Conservation (phyloP, 2,113 vertebrate genomes). For the Empidonax alnorum region DNA sequence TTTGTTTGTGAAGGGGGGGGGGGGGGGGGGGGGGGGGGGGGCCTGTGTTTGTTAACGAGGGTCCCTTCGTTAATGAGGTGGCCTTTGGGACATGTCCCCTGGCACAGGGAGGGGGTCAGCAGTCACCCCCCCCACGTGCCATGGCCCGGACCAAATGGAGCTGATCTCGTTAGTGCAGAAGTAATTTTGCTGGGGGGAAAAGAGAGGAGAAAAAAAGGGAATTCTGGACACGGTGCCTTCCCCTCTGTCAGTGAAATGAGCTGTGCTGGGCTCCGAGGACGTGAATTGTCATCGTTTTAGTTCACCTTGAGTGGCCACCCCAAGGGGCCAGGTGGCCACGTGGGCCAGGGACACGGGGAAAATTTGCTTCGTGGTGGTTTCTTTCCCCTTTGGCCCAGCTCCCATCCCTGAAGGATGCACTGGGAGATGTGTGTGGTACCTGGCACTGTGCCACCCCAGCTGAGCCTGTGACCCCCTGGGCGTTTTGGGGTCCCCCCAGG, state of each 20-base stretch:
- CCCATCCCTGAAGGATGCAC: accelerated
- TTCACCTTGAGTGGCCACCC: neutral
- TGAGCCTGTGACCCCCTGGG: neutral
- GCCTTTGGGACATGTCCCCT: neutral
- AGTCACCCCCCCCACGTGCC: neutral
- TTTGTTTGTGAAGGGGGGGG: neutral
- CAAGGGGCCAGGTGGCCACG: accelerated
- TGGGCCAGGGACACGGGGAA: accelerated
- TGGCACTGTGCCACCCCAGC: accelerated
- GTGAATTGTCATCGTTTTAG: neutral
- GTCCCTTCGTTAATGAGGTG: neutral
- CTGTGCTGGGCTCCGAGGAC: neutral
- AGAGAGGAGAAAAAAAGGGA: neutral
- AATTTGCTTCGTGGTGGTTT: neutral
- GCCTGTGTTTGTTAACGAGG: neutral
- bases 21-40: neutral
- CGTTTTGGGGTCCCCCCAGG: neutral
- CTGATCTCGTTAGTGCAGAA: neutral
- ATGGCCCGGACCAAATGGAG: neutral
- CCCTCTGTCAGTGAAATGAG: neutral
- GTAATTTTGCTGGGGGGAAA: constrained; percentile 8
- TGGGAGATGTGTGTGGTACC: neutral
- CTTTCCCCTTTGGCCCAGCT: neutral
- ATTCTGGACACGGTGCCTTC: neutral
- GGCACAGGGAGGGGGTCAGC: neutral